These are phyloP conservation scores for Phrynocephalus versicolor DNA, from an alignment of 2,113 vertebrate genomes.

Conservation along the genomic window DNA sequence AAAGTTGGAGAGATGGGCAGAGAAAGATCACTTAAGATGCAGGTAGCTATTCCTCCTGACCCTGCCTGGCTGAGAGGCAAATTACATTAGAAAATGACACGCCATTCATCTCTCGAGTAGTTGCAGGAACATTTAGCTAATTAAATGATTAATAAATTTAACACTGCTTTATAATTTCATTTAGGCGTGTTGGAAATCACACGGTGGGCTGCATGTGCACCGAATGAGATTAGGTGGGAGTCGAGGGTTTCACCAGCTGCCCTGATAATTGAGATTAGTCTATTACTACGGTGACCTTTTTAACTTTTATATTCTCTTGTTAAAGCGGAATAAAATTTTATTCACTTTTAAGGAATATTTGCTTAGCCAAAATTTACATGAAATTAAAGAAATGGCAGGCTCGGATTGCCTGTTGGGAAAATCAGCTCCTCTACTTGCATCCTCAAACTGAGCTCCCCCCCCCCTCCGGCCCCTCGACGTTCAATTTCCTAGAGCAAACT, in stretches of 20 bases:
- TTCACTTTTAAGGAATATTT: conserved; percentile 89
- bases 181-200: conserved; percentile 96
- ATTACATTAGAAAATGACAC: conserved; percentile 96
- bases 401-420: conserved; percentile 41
- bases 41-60: conserved; percentile 85
- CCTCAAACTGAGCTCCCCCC: neutral
- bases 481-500: neutral
- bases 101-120: conserved; percentile 93
- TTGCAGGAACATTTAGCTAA: conserved; percentile 98
- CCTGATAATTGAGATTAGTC: conserved; percentile 97
- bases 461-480: neutral
- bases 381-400: conserved; percentile 78
- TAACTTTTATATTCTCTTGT: conserved; percentile 94
- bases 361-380: conserved; percentile 78
- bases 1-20: conserved; percentile 60
- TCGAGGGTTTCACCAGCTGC: conserved; percentile 87
- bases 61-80: conserved; percentile 92
- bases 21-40: conserved; percentile 79
- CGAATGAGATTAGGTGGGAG: conserved; percentile 91
- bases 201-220: conserved; percentile 83
- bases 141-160: conserved; percentile 99
- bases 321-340: conserved; percentile 92
- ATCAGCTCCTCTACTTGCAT: neutral
- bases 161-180: conserved; percentile 99
- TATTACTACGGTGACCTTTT: conserved; percentile 97